Base-by-base conservation (phyloP, 2,113 vertebrate genomes). In the Bucco capensis region DNA sequence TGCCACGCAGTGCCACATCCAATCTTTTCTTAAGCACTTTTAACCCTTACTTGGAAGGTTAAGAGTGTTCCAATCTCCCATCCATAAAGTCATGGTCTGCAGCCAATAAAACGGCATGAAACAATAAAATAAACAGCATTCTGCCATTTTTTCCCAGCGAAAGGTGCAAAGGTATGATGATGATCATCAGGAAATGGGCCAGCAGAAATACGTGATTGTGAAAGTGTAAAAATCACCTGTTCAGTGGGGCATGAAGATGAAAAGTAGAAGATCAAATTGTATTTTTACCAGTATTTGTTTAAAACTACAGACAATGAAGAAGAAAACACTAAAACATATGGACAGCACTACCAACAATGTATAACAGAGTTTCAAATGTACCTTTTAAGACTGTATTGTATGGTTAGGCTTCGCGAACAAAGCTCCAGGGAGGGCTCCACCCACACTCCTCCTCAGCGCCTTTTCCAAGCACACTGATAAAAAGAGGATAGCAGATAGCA, bases 101-200 rank as follows among this genome's bases (percentile, higher is more conserved):
- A 86, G 60, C 17, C 42, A 51, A 42, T 27, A 65, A 85, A 94
- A 79, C 75, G 49, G 83, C 19, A 64, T 24, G 58, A 62, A 93
- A 80, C 60, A 88, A 58, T 50, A 77, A 93, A 86, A 77, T 35
- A 92, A 83, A 88, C 37, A 73, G 35, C 9, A 76, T 49, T 24
- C 6, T 80, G 50, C 44, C 10, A 30, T 30, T 50, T 44, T 38
- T 90, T 77, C 42, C 46, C 51, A 90, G 56, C n/a, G 81, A 77
- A 83, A 93, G 44, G 23, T 50, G 30, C 24, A 77, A 70, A 74
- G 23, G 62, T 35, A 62, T 0, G 12, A 86, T 0, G 12, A 86
- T 66, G 18, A 80, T 30, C 42, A 77, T 37, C 64, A 83, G 60
- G 72, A 90, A 86, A 73, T 6, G 17, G 25, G 19, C 30, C 44